phyloP scores from a whole-genome alignment of 1,140 invertebrate genomes.

The Diuraphis noxia region DNA sequence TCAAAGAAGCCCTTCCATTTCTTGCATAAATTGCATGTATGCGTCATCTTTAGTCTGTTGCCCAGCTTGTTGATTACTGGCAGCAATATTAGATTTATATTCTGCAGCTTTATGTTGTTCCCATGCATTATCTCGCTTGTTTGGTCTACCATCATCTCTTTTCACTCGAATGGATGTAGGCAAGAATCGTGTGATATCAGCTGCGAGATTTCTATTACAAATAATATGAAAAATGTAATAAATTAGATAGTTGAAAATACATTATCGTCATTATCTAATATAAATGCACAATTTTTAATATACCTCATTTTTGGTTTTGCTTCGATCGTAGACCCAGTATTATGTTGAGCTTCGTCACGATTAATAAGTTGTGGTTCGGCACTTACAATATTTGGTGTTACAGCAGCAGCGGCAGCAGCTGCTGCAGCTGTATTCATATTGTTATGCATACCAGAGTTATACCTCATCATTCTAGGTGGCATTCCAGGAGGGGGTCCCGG shows the following conservation, averaged over 20 bases:
- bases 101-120: constrained; percentile 56
- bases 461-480: constrained; percentile 64
- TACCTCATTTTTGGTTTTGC: constrained; percentile 89
- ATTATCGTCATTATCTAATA: no score
- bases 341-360: constrained; percentile 62
- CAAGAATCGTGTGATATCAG: constrained; percentile 93
- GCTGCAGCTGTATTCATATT: constrained; percentile 64
- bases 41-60: constrained; percentile 92
- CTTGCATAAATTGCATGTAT: constrained; percentile 97
- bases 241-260: no score
- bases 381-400: constrained; percentile 75
- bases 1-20: constrained; percentile 92
- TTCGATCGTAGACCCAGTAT: constrained; percentile 76
- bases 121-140: constrained; percentile 59
- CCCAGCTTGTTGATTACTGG: constrained; percentile 60
- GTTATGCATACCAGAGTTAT: constrained; percentile 59
- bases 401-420: constrained; percentile 59
- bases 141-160: constrained; percentile 70
- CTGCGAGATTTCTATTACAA: constrained; percentile 77
- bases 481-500: constrained; percentile 72
- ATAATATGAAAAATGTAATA: no score
- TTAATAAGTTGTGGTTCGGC: constrained; percentile 82
- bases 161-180: constrained; percentile 90
- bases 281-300: neutral
- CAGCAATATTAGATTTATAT: constrained; percentile 57